Base-by-base conservation (phyloP, 2,797 vertebrate genomes). In the Tiaroga cobitis region DNA sequence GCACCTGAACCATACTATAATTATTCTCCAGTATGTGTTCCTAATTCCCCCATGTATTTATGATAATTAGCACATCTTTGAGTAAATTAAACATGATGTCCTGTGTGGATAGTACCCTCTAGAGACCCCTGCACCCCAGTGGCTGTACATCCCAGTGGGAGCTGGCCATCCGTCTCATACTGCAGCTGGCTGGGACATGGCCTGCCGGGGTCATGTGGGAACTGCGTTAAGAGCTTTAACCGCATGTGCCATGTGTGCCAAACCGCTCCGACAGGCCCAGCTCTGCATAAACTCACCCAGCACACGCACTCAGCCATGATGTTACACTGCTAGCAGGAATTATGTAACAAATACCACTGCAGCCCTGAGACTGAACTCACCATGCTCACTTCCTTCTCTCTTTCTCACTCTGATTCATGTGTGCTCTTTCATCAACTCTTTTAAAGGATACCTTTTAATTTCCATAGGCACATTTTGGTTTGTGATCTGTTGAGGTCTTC, bases 41-140 rank as follows among this genome's bases (percentile, higher is more conserved):
- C 51, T 26, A 73, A 73, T 85, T 80, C 77, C 84, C 83, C 0
- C 6, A 51, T 65, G 84, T 59, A 37, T 73, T 18, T 51, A 24
- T 80, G 77, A 80, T 81, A 85, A 85, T 85, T 81, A 80, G n/a
- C 41, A 65, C 69, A 80, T 54, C 69, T 65, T 51, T 51, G 84
- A 81, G 77, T 74, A 80, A 85, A 85, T 80, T 74, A 85, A 85
- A 85, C 69, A 80, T n/a, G 69, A 85, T 85, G 69, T 80, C 43
- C 78, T 65, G 46, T 74, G 78, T 67, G 78, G 56, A 80, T 85
- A 67, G 54, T 26, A 54, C 41, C n/a, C 84, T 54, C 68, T 24
- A 54, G 84, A 85, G 69, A 67, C 43, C 78, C 37, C 59, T 54
- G 43, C 56, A 63, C 69, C 56, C 56, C 32, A 63, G 46, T 54